Base-by-base conservation (phyloP, 2,113 vertebrate genomes). In the Accipiter virgatus region DNA sequence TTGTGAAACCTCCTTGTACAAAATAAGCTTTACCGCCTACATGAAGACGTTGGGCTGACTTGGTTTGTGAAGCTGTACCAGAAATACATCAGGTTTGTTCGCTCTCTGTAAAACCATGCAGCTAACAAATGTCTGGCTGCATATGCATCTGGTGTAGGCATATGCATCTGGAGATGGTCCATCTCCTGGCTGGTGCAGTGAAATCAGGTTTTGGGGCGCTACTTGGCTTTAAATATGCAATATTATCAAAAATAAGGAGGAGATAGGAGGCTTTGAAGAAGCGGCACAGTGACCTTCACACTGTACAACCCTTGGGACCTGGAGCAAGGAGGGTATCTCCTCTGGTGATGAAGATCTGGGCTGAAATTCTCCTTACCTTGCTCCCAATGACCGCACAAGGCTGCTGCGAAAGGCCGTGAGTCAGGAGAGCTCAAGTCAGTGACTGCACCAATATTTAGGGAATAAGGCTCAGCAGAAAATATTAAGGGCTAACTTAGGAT, bases 21-120 rank as follows among this genome's bases (percentile, higher is more conserved):
- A 86, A 92, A 92, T 66, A 77, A 94, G 80, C 88, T 90, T 38
- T 26, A 2, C 58, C 65, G 70, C 92, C 95, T 72, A 93, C 88
- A 52, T 13, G 19, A 77, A 88, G 88, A 61, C 1, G 0, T 58
- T 90, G 42, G 71, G 66, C 38, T 93, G 62, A 82, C 50, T 66
- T 52, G 21, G 26, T 83, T 62, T 78, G 21, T n/a, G 47, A 81
- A 71, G 71, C 50, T 83, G 36, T 38, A 88, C 27, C 79, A 93
- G 67, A 94, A 94, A 88, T 73, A 86, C 42, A 29, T 36, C 42
- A 73, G 45, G 22, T 80, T 83, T 88, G 32, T 25, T 88, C 22
- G 1, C n/a, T 62, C n/a, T 34, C 56, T 53, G 14, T 31, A 65
- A 34, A 90, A 45, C 16, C 47, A 34, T 4, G 13, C 32, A 90